These are phyloP conservation scores for Xiphorhynchus erythropygius DNA, from an alignment of 2,797 vertebrate species.

Conservation along the genomic window DNA sequence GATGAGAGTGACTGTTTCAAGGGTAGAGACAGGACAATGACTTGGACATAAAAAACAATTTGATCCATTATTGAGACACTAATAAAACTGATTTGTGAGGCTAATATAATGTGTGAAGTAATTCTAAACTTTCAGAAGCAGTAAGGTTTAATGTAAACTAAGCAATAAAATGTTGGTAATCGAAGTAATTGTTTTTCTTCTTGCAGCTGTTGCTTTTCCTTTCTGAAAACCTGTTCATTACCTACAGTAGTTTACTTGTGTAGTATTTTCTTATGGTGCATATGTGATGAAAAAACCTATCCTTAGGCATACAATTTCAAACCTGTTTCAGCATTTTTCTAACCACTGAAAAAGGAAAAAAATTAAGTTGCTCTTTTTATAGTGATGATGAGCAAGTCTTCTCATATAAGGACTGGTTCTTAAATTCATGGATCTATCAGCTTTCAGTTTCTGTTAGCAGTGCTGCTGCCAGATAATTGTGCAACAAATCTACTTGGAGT, in stretches of 20 bases:
- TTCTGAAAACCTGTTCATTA: conserved; percentile 16
- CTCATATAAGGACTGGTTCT: neutral
- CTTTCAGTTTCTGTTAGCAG: neutral
- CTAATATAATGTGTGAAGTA: conserved; percentile 57
- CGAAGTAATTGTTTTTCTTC: conserved; percentile 46
- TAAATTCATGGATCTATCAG: neutral
- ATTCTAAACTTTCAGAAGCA: conserved; percentile 63
- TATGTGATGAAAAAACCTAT: neutral
- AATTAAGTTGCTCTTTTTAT: neutral
- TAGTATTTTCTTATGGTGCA: neutral
- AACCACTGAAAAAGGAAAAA: neutral
- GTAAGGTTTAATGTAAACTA: conserved; percentile 53
- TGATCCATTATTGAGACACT: neutral
- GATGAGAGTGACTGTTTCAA: neutral
- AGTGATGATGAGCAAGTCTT: neutral
- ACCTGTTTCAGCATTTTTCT: neutral
- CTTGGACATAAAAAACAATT: neutral
- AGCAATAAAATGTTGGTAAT: conserved; percentile 64
- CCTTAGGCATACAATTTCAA: neutral
- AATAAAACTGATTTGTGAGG: conserved; percentile 61
- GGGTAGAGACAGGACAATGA: neutral
- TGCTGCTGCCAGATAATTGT: neutral
- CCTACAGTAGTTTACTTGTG: conserved; percentile 18
- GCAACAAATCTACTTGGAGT: neutral
- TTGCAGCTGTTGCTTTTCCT: conserved; percentile 57